Evolutionary conservation across 2,113 vertebrate genomes (phyloP).

Genomic region (Tricholaema leucomelas): DNA sequence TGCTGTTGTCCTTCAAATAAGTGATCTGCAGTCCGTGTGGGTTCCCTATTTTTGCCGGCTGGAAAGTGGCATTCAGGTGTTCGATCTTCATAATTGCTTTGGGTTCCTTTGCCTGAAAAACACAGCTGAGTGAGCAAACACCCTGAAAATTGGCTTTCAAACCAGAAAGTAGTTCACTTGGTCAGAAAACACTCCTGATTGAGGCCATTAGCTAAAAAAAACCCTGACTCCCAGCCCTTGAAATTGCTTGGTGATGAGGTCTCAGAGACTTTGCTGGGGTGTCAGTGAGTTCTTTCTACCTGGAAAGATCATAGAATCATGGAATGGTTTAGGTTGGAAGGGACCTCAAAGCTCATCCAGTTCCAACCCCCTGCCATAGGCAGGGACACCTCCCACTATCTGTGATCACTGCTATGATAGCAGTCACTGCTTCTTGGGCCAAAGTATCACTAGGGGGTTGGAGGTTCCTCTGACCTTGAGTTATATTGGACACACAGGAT

Average conservation of each 20-base stretch:
- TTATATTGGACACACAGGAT: too few species aligned
- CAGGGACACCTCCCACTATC: too few species aligned
- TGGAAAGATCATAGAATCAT: too few species aligned
- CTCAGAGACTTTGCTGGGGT: rapidly evolving
- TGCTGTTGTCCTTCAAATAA: constrained; percentile 95
- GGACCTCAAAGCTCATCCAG: too few species aligned
- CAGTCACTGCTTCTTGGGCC: too few species aligned
- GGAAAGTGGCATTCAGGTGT: constrained; percentile 92
- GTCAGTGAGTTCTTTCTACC: neutral
- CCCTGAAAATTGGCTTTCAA: neutral
- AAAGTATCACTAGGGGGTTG: too few species aligned
- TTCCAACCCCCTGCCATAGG: too few species aligned
- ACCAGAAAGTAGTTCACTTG: neutral
- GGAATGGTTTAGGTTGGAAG: too few species aligned
- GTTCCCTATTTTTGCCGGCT: constrained; percentile 90
- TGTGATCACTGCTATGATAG: too few species aligned
- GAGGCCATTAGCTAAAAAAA: neutral
- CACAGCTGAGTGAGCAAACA: neutral
- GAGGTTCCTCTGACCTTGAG: too few species aligned
- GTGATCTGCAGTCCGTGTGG: constrained; percentile 93
- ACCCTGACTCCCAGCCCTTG: neutral
- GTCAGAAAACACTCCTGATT: neutral
- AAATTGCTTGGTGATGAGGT: neutral
- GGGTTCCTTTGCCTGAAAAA: constrained; percentile 89
- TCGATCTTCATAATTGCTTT: constrained; percentile 94